These are phyloP conservation scores for Charaxes varanes DNA, from an alignment of 1,140 invertebrate genomes.

Conservation along the genomic window DNA sequence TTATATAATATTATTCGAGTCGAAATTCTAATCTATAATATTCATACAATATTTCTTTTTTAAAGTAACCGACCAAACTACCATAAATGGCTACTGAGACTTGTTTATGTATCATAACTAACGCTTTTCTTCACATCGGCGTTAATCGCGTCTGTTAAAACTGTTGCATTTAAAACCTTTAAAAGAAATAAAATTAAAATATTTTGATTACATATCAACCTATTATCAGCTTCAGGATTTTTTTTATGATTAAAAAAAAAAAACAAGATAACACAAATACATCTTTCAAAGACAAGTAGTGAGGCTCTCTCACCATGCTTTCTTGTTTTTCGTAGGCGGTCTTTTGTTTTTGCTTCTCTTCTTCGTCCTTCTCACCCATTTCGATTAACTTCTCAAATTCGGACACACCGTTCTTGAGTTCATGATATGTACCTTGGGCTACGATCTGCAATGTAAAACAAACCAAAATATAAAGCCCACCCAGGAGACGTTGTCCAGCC, in stretches of 20 bases:
- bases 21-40: too few relatives aligned
- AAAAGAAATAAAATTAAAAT: too few relatives aligned
- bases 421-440: conserved; percentile 56
- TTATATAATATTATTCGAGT: too few relatives aligned
- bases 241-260: conserved; percentile 4
- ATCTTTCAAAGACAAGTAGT: too few relatives aligned
- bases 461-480: too few relatives aligned
- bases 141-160: conserved; percentile 20
- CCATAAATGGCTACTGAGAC: too few relatives aligned
- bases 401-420: conserved; percentile 43
- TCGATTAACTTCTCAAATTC: conserved; percentile 55
- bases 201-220: too few relatives aligned
- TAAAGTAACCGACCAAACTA: too few relatives aligned
- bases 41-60: too few relatives aligned
- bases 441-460: conserved; percentile 35
- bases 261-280: conserved; percentile 10
- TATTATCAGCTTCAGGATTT: too few relatives aligned
- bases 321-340: conserved; percentile 46
- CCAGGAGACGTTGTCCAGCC: too few relatives aligned
- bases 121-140: conserved; percentile 26
- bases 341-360: conserved; percentile 50
- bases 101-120: too few relatives aligned
- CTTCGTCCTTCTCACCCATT: conserved; percentile 44
- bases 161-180: conserved; percentile 27
- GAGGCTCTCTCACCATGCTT: conserved; percentile 41